Evolutionary conservation across 2,888 invertebrate genomes (phyloP), one percentile per base, ranked within the genome.

Genomic region (Leptinotarsa peninsularis): DNA sequence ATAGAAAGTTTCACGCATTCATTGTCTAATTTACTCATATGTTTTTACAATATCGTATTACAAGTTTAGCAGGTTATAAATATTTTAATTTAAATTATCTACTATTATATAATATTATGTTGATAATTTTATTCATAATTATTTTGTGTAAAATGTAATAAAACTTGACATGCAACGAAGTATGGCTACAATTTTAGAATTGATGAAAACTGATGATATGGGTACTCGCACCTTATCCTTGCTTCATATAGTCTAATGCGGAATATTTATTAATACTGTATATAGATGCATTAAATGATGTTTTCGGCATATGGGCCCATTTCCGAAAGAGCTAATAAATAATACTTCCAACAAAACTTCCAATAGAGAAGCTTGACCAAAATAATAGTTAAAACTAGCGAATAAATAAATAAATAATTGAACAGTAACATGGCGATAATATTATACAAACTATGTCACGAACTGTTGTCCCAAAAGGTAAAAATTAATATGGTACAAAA

Each of bases 141-240:
- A 86, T 85, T 85, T 86, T 87, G 87, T 88, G 87, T 88, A 88
- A 87, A 87, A 87, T 87, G 86, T 88, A 87, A 87, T 87, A 87
- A 87, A 87, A 87, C 86, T 84, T 67, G 85, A 87, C 87, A 88
- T 87, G 87, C 87, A 88, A 87, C 87, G 86, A 86, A 87, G 86
- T 88, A 87, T 87, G 87, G 87, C 87, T 86, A 85, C 71, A 74
- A 73, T 74, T 66, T 73, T 75, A 67, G 66, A 78, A 73, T 76
- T 76, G 75, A 78, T 79, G 78, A 76, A 75, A 78, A 77, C 75
- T 77, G 75, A 80, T 80, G 78, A 80, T 81, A 80, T 82, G 84
- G 85, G 85, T 85, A 86, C 85, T 86, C 84, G 83, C 82, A 85
- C 82, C 84, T 82, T 78, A 81, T 80, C 79, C 79, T 78, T 78